Evolutionary conservation across 2,888 invertebrate species (phyloP).

Genomic region (Lissonota sp.): DNA sequence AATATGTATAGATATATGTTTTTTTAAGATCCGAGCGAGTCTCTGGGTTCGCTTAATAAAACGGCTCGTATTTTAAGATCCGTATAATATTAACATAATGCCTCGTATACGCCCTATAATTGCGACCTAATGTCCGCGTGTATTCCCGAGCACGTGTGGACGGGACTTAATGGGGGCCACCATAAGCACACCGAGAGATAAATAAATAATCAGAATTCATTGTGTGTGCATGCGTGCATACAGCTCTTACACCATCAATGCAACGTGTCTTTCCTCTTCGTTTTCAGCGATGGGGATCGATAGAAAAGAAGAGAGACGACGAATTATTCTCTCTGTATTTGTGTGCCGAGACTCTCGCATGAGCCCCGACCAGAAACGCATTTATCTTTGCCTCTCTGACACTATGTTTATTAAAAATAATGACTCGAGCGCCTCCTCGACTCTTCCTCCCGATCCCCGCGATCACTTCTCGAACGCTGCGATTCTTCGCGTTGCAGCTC

Average conservation of each 20-base stretch:
- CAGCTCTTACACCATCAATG: neutral
- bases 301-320: slow-evolving; percentile 11
- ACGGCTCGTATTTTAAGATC: slow-evolving; percentile 66
- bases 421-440: slow-evolving; percentile 74
- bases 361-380: slow-evolving; percentile 73
- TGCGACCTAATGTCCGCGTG: slow-evolving; percentile 69
- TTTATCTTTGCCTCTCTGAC: slow-evolving; percentile 74
- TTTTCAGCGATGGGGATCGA: slow-evolving; percentile 27
- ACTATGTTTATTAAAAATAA: slow-evolving; percentile 81
- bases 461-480: slow-evolving; percentile 44
- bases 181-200: slow-evolving; percentile 69
- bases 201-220: slow-evolving; percentile 74
- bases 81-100: slow-evolving; percentile 68
- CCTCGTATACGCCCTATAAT: slow-evolving; percentile 71
- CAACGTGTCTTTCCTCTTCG: slow-evolving; percentile 30
- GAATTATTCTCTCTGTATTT: slow-evolving; percentile 3
- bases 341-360: slow-evolving; percentile 46
- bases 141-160: slow-evolving; percentile 64
- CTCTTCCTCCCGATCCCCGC: slow-evolving; percentile 33
- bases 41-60: slow-evolving; percentile 57
- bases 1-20: slow-evolving; percentile 28
- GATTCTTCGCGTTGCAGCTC: slow-evolving; percentile 46
- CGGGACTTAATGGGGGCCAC: slow-evolving; percentile 66
- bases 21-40: slow-evolving; percentile 16
- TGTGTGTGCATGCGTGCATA: slow-evolving; percentile 58